Conservation (phyloP, 2,888 invertebrate genomes). For the Megalurothrips usitatus region DNA sequence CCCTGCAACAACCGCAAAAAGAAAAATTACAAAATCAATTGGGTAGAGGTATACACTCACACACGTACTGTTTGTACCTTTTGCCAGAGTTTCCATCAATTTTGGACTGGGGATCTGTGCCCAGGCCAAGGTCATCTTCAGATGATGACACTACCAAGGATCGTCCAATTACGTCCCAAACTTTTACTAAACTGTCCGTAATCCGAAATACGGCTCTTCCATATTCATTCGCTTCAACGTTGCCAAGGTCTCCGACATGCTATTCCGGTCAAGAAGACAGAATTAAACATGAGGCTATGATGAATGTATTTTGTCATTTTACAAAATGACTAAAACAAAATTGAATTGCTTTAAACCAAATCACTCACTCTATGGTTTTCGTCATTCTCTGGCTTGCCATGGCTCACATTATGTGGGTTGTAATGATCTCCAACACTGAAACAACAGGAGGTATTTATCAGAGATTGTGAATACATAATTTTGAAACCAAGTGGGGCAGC, state of each 20-base stretch:
- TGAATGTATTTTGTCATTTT: no score
- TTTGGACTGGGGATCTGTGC: conserved; percentile 50
- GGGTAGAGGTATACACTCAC: conserved; percentile 20
- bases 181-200: conserved; percentile 57
- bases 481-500: background rate
- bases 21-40: conserved; percentile 28
- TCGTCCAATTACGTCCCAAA: conserved; percentile 71
- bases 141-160: conserved; percentile 67
- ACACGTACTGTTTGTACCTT: conserved; percentile 47
- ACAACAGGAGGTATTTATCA: conserved; percentile 29
- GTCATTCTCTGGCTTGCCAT: conserved; percentile 51
- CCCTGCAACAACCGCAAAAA: conserved; percentile 47
- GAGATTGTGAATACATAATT: background rate
- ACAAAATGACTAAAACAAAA: background rate
- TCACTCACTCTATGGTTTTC: conserved; percentile 46
- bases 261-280: conserved; percentile 39
- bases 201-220: conserved; percentile 64
- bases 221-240: conserved; percentile 55
- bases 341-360: background rate
- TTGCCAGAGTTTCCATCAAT: conserved; percentile 61
- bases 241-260: conserved; percentile 64
- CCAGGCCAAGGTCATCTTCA: conserved; percentile 58
- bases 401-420: conserved; percentile 52
- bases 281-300: background rate
- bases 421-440: conserved; percentile 58